Base-by-base conservation (phyloP, 2,888 invertebrate species). In the Aporophyla lueneburgensis region DNA sequence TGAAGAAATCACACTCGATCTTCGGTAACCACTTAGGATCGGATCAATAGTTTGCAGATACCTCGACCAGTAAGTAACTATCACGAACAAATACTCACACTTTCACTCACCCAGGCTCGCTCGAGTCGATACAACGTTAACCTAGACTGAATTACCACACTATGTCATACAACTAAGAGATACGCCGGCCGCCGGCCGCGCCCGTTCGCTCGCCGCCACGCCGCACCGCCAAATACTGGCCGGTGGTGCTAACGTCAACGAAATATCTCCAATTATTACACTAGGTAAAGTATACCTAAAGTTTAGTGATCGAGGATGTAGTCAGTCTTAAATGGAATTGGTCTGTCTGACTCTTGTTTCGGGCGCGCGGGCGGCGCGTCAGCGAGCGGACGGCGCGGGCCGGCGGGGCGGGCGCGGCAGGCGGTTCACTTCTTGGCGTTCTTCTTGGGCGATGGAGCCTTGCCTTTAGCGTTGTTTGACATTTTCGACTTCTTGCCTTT, bases 401-500 rank as follows among this genome's bases (percentile, higher is more conserved):
- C 74, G 79, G 83, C 78, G 86, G 82, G 85, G 84, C 83, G 82
- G 85, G 85, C 86, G 81, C 82, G 77, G 73, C 61, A 86, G 85
- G 83, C 84, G 87, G 90, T 92, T 96, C 94, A 97, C 96, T 97
- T 97, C 96, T 97, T 97, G 88, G 96, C 96, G 88, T 98, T 98
- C 95, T 98, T 98, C 97, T 98, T 98, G 94, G 97, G 97, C 88
- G 97, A 97, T 76, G 97, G 96, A 78, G 97, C 96, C 96, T 98
- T 98, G 91, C 97, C 98, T 94, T 97, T 97, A 92, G 97, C 97
- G 91, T 97, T 97, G 95, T 97, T 97, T 90, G 97, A 97, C 94
- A 98, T 95, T 96, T 98, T 98, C 94, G 97, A 97, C 92, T 98
- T 98, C 95, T 98, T 98, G 94, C 97, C 98, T 95, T 98, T 98